Conservation (phyloP, 2,888 invertebrate species). For the Chalcis sispes region DNA sequence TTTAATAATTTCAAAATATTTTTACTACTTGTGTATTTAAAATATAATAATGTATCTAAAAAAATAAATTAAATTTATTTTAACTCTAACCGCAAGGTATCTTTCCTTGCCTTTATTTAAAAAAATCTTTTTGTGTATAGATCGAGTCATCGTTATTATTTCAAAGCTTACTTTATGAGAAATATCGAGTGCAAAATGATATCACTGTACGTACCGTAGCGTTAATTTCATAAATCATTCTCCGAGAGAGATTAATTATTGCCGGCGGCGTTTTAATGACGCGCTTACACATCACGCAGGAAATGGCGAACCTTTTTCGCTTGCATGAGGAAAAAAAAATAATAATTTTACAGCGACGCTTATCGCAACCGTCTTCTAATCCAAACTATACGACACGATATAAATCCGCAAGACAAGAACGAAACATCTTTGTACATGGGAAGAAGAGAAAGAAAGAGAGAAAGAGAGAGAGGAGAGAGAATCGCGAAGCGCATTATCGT, state of each 20-base stretch:
- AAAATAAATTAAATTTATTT: neutral
- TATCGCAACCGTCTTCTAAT: no score
- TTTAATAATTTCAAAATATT: no score
- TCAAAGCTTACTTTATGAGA: no score
- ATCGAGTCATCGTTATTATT: no score
- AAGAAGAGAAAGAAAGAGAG: neutral
- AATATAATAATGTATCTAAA: neutral
- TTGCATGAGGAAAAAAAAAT: no score
- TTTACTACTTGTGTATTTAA: neutral
- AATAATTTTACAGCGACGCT: no score
- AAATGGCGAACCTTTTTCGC: no score
- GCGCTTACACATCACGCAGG: neutral
- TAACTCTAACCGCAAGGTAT: no score
- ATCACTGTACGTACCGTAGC: neutral
- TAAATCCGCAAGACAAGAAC: neutral
- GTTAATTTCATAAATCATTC: neutral
- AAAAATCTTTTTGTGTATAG: no score
- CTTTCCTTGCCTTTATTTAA: no score
- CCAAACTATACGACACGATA: neutral
- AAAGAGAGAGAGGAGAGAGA: neutral
- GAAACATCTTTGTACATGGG: neutral
- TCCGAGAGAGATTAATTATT: neutral
- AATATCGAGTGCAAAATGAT: neutral
- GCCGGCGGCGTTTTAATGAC: neutral
- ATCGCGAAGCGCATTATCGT: neutral